phyloP scores from a whole-genome alignment of 2,113 vertebrate genomes.

The Eleginops maclovinus region DNA sequence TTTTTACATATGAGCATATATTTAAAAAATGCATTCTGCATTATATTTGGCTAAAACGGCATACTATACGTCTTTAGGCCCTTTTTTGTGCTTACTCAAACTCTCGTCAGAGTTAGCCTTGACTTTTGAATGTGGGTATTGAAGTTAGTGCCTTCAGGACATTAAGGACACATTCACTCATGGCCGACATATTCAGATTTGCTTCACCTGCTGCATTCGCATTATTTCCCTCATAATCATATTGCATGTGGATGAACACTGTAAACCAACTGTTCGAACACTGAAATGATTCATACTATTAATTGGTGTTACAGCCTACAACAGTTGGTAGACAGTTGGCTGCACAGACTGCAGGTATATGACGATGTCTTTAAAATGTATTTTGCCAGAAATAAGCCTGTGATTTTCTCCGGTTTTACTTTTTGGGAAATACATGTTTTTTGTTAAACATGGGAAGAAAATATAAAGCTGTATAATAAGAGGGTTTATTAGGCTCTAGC shows the following conservation, averaged over 20 bases:
- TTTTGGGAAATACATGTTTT: neutral
- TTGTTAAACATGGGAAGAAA: neutral
- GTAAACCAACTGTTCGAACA: neutral
- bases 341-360: conserved; percentile 5
- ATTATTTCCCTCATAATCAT: neutral
- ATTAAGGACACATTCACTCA: neutral
- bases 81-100: conserved; percentile 26
- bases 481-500: neutral
- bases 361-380: conserved; percentile 1
- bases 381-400: neutral
- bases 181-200: neutral
- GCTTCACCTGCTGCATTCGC: conserved; percentile 24
- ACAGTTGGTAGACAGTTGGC: conserved; percentile 32
- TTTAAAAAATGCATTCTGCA: conserved; percentile 40
- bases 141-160: too few species aligned
- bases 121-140: too few species aligned
- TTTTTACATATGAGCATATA: conserved; percentile 59
- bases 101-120: conserved; percentile 26
- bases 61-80: neutral
- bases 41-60: conserved; percentile 18
- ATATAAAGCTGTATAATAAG: neutral
- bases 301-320: neutral
- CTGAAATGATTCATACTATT: neutral
- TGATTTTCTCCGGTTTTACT: neutral
- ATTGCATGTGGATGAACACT: neutral